These are phyloP conservation scores for Conistra vaccinii DNA, from an alignment of 2,888 invertebrate genomes.

Conservation along the genomic window DNA sequence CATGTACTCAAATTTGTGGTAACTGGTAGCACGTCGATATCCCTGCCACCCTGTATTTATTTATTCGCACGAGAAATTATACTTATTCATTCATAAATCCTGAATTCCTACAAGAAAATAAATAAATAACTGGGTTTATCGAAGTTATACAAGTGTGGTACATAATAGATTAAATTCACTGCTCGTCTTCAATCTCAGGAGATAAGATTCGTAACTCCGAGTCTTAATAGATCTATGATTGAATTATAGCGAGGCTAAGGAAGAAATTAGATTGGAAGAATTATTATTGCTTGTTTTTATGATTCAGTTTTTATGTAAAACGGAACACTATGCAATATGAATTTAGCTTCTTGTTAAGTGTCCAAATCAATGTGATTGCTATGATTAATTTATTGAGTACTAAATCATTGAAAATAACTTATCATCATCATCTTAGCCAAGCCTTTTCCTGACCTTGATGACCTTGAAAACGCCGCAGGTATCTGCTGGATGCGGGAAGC, in stretches of 20 bases:
- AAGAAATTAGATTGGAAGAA: slow-evolving; percentile 10
- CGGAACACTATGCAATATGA: neutral
- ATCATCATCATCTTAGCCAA: no score
- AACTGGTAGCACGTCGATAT: no score
- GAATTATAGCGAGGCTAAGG: slow-evolving; percentile 19
- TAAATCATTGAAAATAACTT: no score
- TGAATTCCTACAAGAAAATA: neutral
- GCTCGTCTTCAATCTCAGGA: slow-evolving; percentile 24
- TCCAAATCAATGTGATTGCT: no score
- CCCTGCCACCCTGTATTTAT: no score
- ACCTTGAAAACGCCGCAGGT: no score
- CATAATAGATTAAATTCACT: slow-evolving; percentile 10
- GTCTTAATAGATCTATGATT: slow-evolving; percentile 33
- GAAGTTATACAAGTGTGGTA: slow-evolving; percentile 10
- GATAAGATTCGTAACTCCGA: slow-evolving; percentile 28
- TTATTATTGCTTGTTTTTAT: neutral
- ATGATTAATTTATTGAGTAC: no score
- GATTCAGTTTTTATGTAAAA: neutral
- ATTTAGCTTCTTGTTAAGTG: neutral
- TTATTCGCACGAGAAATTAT: no score
- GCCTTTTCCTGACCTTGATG: no score
- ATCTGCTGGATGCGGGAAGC: no score
- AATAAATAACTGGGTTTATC: neutral
- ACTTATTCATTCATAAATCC: no score
- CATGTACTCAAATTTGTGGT: no score